Conservation (phyloP, 2,797 vertebrate species). For the Tangara arthus region DNA sequence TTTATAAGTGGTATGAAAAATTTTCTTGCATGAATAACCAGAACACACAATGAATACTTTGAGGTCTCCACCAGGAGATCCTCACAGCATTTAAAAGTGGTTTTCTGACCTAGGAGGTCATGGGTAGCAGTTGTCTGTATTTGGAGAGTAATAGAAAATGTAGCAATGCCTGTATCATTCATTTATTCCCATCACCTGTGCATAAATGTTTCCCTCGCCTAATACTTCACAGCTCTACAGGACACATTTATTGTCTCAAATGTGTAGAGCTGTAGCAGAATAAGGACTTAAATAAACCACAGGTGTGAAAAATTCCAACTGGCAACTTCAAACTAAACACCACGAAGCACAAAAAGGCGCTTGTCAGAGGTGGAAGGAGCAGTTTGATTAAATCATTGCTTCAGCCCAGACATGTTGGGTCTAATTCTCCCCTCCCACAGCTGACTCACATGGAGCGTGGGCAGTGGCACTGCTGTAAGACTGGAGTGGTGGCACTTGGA, state of each 20-base stretch:
- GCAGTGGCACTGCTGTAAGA: slow-evolving; percentile 10
- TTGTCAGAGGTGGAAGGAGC: slow-evolving; percentile 48
- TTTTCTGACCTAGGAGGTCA: neutral
- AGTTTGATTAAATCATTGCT: slow-evolving; percentile 52
- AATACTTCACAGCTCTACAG: slow-evolving; percentile 16
- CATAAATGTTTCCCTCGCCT: slow-evolving; percentile 29
- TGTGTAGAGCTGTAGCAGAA: neutral
- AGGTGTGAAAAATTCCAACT: slow-evolving; percentile 53
- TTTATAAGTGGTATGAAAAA: neutral
- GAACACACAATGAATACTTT: neutral
- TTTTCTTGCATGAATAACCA: neutral
- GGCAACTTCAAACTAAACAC: slow-evolving; percentile 34
- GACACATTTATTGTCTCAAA: slow-evolving; percentile 41
- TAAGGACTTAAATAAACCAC: slow-evolving; percentile 45
- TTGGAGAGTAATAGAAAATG: slow-evolving; percentile 13
- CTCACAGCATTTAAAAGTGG: neutral
- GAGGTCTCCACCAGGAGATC: neutral
- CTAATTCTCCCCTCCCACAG: slow-evolving; percentile 52
- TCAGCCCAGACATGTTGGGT: slow-evolving; percentile 48
- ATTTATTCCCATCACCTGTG: slow-evolving; percentile 8
- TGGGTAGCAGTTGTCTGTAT: neutral
- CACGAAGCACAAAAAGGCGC: slow-evolving; percentile 12
- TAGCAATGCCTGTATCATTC: neutral
- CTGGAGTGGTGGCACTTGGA: slow-evolving; percentile 52
- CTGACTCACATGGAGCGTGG: slow-evolving; percentile 58